Evolutionary conservation across 2,113 vertebrate genomes (phyloP).

Genomic region (Lanius ludovicianus): DNA sequence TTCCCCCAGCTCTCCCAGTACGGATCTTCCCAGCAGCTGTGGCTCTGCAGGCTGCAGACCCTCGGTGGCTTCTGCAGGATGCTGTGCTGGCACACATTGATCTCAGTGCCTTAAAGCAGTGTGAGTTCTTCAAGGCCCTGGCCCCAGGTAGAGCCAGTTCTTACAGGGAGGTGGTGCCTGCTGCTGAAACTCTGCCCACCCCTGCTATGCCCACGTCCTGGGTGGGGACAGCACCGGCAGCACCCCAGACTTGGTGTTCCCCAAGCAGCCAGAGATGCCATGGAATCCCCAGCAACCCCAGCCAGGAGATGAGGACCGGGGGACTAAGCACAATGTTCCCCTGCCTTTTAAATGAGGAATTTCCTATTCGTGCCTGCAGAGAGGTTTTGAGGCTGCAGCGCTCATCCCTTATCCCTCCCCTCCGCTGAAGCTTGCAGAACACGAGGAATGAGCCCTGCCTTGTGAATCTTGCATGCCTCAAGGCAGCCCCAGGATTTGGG

Average conservation of each 20-base stretch:
- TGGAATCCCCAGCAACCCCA: not conserved
- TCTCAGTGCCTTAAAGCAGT: not conserved
- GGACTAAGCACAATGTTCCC: fast-evolving
- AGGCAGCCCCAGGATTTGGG: not conserved
- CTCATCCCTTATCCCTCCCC: no score
- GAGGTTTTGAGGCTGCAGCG: no score
- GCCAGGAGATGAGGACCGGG: not conserved
- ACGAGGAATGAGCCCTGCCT: not conserved
- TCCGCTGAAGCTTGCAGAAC: fast-evolving
- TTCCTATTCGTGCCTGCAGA: not conserved
- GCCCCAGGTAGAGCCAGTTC: not conserved
- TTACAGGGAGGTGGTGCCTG: fast-evolving
- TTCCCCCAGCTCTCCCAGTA: no score
- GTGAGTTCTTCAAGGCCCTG: not conserved
- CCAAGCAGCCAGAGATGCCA: not conserved
- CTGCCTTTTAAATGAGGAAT: not conserved
- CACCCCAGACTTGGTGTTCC: fast-evolving
- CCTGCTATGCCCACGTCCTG: not conserved
- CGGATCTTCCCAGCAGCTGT: no score
- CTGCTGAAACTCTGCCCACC: not conserved
- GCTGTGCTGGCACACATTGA: not conserved
- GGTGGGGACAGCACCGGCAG: fast-evolving
- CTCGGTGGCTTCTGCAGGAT: no score
- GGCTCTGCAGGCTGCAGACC: not conserved
- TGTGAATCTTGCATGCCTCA: not conserved